A percentile compares a stretch with the other conserved stretches of the same genome.
Evolutionary conservation across 2,888 invertebrate species (phyloP).

Genomic region (Plemyria rubiginata): DNA sequence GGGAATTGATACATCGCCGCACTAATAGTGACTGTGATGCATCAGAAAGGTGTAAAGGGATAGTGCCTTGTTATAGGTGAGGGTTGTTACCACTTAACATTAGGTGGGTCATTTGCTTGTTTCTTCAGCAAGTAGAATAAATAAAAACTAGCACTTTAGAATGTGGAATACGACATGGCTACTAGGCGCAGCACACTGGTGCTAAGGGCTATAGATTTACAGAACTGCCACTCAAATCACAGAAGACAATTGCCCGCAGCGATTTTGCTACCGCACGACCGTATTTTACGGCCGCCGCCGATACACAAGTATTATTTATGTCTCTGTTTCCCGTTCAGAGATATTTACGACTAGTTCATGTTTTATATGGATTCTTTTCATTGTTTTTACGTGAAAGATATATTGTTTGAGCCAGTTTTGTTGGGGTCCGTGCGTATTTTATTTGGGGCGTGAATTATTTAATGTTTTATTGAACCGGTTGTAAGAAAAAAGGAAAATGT

Average conservation of each 20-base stretch:
- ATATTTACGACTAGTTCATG: constrained; percentile 43
- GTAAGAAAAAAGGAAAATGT: not conserved
- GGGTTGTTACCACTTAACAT: too few relatives aligned
- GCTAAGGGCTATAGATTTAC: constrained; percentile 10
- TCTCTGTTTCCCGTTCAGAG: constrained; percentile 66
- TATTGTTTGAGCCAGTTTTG: constrained; percentile 21
- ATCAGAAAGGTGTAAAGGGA: too few relatives aligned
- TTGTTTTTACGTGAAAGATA: constrained; percentile 26
- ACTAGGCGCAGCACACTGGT: not conserved
- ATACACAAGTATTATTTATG: constrained; percentile 76
- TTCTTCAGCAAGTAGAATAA: too few relatives aligned
- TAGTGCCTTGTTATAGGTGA: too few relatives aligned
- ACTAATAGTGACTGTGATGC: too few relatives aligned
- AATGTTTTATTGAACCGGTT: not conserved
- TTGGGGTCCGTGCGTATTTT: not conserved
- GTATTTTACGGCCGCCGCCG: constrained; percentile 65
- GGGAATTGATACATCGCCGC: too few relatives aligned
- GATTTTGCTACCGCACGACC: constrained; percentile 61
- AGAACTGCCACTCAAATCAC: constrained; percentile 30
- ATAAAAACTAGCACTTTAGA: not conserved
- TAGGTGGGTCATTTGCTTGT: too few relatives aligned
- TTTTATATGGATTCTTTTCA: constrained; percentile 39
- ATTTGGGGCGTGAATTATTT: not conserved
- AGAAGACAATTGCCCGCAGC: constrained; percentile 29
- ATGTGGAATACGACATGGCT: not conserved